Evolutionary conservation across 2,113 vertebrate genomes (phyloP), one percentile per base, ranked within the genome.

Genomic region (Buteo buteo): DNA sequence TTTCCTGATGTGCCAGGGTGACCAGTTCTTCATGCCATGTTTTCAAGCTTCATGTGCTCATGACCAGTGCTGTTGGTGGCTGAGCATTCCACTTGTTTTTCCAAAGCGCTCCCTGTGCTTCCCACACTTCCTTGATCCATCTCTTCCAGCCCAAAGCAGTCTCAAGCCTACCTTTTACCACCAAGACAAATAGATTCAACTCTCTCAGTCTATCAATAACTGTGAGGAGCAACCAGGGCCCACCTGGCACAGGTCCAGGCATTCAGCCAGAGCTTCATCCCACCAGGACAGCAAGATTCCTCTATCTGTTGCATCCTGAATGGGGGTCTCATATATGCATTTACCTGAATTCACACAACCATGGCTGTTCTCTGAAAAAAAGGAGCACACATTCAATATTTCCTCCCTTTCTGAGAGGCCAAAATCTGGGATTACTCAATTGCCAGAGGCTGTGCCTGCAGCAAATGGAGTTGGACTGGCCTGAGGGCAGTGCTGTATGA

Each of bases 401-500:
- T 40, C 13, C 28, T 18, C 36, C 15, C 21, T 12, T 62, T 65
- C 29, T 34, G 44, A 79, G 52, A 67, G 26, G 22, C 28, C 40
- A 26, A n/a, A 65, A 11, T 10, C 22, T 44, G 55, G 6, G 31
- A 3, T 42, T 28, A 18, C 7, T 25, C 10, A 16, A 14, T 12
- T 52, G 32, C 40, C 42, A 49, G 61, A 45, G 40, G 61, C 65
- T 8, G 3, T 16, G 28, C 38, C 29, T 11, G 44, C 44, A 64
- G 61, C 36, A 47, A 11, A 28, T 13, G 49, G 38, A 64, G 57
- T 5, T 24, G 61, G 32, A 20, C 16, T 22, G 49, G 6, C 20
- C 42, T 0, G 2, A 45, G 47, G 61, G 29, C n/a, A 44, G n/a
- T 0, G 2, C 49, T 65, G 34, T 3, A 1, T 9, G 24, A 64